phyloP scores from a whole-genome alignment of 2,113 vertebrate genomes.

The Dascyllus trimaculatus region DNA sequence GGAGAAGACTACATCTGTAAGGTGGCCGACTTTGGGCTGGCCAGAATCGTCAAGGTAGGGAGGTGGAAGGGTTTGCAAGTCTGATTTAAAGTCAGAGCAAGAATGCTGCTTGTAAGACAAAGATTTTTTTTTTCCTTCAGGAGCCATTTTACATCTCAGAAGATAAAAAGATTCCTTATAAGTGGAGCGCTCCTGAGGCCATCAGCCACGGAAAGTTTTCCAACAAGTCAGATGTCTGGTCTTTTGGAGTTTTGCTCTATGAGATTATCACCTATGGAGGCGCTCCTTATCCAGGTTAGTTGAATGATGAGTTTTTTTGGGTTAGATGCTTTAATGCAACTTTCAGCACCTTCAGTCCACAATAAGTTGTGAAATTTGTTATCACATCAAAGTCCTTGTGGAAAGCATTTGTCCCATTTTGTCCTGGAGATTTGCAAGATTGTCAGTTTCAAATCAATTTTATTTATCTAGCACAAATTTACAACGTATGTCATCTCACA shows the following conservation, averaged over 20 bases:
- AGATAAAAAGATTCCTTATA: constrained; percentile 86
- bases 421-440: too few species aligned
- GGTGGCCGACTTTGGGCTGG: constrained; percentile 91
- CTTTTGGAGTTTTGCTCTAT: constrained; percentile 87
- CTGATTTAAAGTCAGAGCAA: too few species aligned
- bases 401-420: too few species aligned
- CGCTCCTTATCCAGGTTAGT: constrained; percentile 86
- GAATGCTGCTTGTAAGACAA: neutral
- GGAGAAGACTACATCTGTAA: constrained; percentile 88
- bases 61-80: neutral
- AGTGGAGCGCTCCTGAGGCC: constrained; percentile 88
- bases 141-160: constrained; percentile 85
- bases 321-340: too few species aligned
- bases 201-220: constrained; percentile 85
- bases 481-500: too few species aligned
- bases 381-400: too few species aligned
- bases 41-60: constrained; percentile 87
- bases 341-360: too few species aligned
- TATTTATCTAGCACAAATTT: too few species aligned
- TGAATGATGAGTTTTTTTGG: too few species aligned
- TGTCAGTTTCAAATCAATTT: too few species aligned
- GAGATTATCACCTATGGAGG: constrained; percentile 86
- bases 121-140: constrained; percentile 58
- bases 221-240: constrained; percentile 88
- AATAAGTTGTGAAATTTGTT: too few species aligned